These are phyloP conservation scores for Phyllostomus discolor DNA, from an alignment of 2,113 vertebrate genomes.

Conservation along the genomic window DNA sequence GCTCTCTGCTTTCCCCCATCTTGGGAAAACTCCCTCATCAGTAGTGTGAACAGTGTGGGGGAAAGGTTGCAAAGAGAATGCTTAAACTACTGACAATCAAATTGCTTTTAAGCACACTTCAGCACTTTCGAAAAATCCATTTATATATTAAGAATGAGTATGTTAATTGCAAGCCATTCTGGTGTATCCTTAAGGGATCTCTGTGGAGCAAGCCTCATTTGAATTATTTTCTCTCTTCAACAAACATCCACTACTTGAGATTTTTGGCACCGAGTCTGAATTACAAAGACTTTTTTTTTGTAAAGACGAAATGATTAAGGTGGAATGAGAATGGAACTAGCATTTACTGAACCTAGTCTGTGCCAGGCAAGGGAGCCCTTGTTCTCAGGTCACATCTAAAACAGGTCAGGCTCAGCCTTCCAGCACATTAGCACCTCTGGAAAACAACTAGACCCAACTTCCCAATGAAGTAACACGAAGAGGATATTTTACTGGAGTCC, in stretches of 20 bases:
- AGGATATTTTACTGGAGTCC: background rate
- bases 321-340: background rate
- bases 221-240: conserved; percentile 51
- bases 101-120: conserved; percentile 61
- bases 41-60: background rate
- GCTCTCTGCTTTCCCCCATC: background rate
- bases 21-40: background rate
- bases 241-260: conserved; percentile 36
- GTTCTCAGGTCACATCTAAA: background rate
- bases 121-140: conserved; percentile 47
- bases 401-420: background rate
- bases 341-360: background rate
- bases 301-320: background rate
- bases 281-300: background rate
- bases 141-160: conserved; percentile 60
- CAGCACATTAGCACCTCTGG: background rate
- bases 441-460: background rate
- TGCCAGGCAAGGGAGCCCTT: background rate
- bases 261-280: background rate
- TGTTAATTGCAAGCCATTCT: conserved; percentile 56
- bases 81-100: conserved; percentile 33
- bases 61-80: conserved; percentile 33
- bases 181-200: conserved; percentile 47
- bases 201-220: background rate
- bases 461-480: background rate